A percentile compares a stretch with the other conserved stretches of the same genome.
phyloP scores from a whole-genome alignment of 2,113 vertebrate species.

The Dipodomys merriami region DNA sequence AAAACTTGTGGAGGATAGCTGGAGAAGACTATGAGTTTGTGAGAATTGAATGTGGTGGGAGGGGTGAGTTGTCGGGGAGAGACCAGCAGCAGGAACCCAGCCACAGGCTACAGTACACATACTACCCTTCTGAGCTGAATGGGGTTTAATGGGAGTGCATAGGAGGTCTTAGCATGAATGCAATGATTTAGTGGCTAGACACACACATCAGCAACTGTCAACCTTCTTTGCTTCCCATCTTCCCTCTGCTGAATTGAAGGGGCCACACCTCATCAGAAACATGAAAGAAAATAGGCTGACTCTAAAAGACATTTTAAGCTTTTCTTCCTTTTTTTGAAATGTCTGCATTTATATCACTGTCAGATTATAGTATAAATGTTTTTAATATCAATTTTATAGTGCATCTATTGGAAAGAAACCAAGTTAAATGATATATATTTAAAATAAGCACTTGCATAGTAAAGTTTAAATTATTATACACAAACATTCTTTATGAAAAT shows the following conservation, averaged over 20 bases:
- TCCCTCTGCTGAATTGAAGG: conserved; percentile 51
- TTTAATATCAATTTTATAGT: background rate
- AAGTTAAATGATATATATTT: background rate
- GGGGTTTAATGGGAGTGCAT: conserved; percentile 60
- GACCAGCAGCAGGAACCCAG: background rate
- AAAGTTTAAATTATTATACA: background rate
- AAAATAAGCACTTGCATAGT: background rate
- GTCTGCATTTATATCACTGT: background rate
- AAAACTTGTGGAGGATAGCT: conserved; percentile 38
- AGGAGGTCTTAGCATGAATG: conserved; percentile 70
- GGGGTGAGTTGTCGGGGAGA: no score
- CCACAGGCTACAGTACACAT: conserved; percentile 64
- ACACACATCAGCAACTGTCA: conserved; percentile 73
- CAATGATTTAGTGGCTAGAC: conserved; percentile 70
- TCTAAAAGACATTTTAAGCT: background rate
- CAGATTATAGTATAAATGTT: background rate
- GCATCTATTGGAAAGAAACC: background rate
- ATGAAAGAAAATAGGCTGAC: conserved; percentile 28
- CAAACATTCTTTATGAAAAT: background rate
- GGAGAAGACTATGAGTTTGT: conserved; percentile 13
- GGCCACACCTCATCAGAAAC: conserved; percentile 49
- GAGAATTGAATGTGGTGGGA: background rate
- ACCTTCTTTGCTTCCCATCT: conserved; percentile 53
- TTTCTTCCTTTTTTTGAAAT: conserved; percentile 23
- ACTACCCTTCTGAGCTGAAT: conserved; percentile 63